Conservation (phyloP, 2,888 invertebrate genomes). For the Neelides folsomi region DNA sequence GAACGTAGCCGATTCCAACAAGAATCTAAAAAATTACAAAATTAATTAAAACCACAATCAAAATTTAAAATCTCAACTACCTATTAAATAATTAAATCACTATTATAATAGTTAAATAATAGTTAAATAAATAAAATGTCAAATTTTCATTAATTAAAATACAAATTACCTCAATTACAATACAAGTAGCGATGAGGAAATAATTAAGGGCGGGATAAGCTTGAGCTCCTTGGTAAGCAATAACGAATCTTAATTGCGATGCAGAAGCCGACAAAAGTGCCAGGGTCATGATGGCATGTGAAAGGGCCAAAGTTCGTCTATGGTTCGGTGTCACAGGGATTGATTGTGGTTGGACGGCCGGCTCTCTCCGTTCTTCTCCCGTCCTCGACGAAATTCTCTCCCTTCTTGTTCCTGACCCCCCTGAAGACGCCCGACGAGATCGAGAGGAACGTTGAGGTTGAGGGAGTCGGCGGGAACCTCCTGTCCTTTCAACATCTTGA, state of each 20-base stretch:
- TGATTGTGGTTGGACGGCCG: slow-evolving; percentile 1
- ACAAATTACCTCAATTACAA: slow-evolving; percentile 27
- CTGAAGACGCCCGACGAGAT: not conserved
- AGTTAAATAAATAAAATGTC: not conserved
- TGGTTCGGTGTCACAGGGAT: slow-evolving; percentile 9
- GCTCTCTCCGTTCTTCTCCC: not conserved
- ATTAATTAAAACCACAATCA: no score
- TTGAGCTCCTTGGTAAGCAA: slow-evolving; percentile 27
- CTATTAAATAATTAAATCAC: no score
- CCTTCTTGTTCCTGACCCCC: no score
- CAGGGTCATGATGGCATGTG: slow-evolving; percentile 30
- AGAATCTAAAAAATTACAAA: slow-evolving; percentile 14
- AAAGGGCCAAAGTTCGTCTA: slow-evolving; percentile 20
- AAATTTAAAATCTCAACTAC: not conserved
- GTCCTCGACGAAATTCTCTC: no score
- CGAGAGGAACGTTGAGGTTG: not conserved
- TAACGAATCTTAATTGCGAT: slow-evolving; percentile 30
- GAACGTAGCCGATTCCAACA: slow-evolving; percentile 29
- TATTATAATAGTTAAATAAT: not conserved
- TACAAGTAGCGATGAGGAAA: slow-evolving; percentile 29
- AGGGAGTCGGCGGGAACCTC: not conserved
- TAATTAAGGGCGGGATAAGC: slow-evolving; percentile 30
- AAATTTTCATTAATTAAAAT: slow-evolving; percentile 1
- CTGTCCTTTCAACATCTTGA: slow-evolving; percentile 13
- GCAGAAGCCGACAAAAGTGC: slow-evolving; percentile 32